These are phyloP conservation scores for Zhuqinia jingwanae DNA, from an alignment of 2,888 invertebrate genomes.

Conservation along the genomic window DNA sequence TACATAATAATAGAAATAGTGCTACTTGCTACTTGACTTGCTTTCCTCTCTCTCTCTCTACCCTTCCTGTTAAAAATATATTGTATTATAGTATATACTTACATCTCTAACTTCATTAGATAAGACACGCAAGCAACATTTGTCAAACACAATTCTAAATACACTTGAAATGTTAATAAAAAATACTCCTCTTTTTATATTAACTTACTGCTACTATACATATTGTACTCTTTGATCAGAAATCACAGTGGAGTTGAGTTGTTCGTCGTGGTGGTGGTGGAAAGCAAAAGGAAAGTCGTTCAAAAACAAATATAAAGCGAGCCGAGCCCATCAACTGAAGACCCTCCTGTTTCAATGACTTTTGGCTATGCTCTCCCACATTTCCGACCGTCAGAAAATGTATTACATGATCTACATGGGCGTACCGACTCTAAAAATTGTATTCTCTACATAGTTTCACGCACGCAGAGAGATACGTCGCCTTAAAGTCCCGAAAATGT, in stretches of 20 bases:
- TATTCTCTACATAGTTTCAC: too few species aligned
- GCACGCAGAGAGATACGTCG: too few species aligned
- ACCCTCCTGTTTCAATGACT: constrained; percentile 32
- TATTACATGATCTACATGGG: background rate
- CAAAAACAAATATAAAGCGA: constrained; percentile 27
- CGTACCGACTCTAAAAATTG: constrained; percentile 36
- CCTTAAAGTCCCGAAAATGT: too few species aligned
- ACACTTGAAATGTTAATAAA: constrained; percentile 45
- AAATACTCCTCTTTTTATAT: constrained; percentile 28
- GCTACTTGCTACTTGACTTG: constrained; percentile 27
- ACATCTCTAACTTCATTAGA: constrained; percentile 43
- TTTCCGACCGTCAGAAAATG: background rate
- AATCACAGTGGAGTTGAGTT: background rate
- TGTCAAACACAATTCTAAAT: constrained; percentile 37
- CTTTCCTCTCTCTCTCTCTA: constrained; percentile 3
- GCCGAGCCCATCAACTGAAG: constrained; percentile 61
- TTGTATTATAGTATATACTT: background rate
- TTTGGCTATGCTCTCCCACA: constrained; percentile 19
- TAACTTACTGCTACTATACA: constrained; percentile 20
- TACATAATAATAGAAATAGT: background rate
- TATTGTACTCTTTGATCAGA: constrained; percentile 16
- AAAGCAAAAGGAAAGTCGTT: constrained; percentile 57
- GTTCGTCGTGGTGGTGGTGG: constrained; percentile 18
- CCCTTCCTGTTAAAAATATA: background rate
- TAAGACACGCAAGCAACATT: constrained; percentile 60